These are phyloP conservation scores for Cottoperca gobio DNA, from an alignment of 2,797 vertebrate genomes.

Conservation along the genomic window DNA sequence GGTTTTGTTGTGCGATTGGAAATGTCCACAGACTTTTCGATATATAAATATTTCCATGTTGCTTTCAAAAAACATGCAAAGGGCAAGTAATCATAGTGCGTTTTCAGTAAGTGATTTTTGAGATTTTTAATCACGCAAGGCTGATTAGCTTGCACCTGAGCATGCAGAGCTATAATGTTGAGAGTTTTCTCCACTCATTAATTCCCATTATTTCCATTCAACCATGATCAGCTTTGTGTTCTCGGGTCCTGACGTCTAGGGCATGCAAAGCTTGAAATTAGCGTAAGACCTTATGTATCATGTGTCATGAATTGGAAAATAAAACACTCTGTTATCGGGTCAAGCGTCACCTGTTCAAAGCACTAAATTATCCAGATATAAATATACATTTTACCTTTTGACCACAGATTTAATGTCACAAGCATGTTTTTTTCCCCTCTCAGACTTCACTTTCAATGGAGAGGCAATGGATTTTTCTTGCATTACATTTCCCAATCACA, in stretches of 20 bases:
- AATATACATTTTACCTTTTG: constrained; percentile 45
- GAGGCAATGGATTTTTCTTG: constrained; percentile 69
- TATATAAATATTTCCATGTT: constrained; percentile 80
- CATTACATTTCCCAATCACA: constrained; percentile 76
- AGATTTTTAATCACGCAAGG: constrained; percentile 35
- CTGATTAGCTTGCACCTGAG: constrained; percentile 51
- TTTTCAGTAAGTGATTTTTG: constrained; percentile 59
- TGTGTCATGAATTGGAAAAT: constrained; percentile 54
- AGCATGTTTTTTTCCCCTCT: constrained; percentile 10
- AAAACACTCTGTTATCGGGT: constrained; percentile 47
- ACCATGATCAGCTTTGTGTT: constrained; percentile 57
- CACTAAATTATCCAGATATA: constrained; percentile 46
- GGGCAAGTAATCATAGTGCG: constrained; percentile 71
- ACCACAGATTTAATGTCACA: constrained; percentile 52
- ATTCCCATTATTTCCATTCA: constrained; percentile 62
- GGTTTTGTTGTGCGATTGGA: constrained; percentile 84
- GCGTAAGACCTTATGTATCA: constrained; percentile 56
- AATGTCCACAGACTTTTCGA: constrained; percentile 69
- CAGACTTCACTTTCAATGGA: constrained; percentile 31
- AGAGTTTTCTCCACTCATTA: constrained; percentile 47
- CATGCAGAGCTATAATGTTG: constrained; percentile 18
- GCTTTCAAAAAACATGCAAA: constrained; percentile 79
- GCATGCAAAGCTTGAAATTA: constrained; percentile 56
- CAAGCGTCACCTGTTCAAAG: constrained; percentile 51
- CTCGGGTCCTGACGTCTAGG: constrained; percentile 22